Evolutionary conservation across 2,113 vertebrate genomes (phyloP).

Genomic region (Lamprologus lemairii): DNA sequence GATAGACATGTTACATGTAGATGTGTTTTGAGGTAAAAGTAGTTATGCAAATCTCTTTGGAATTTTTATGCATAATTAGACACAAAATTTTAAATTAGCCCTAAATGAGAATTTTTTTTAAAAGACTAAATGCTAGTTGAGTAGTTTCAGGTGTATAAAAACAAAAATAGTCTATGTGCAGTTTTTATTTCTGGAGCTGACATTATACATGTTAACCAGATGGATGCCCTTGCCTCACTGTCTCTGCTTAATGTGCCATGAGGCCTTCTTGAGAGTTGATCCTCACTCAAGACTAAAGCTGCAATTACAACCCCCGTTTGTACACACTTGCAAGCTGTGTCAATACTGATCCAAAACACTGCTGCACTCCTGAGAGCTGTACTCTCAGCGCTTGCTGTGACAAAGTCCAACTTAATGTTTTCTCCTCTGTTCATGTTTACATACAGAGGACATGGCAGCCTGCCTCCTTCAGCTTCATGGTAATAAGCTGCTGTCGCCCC

Average conservation of each 20-base stretch:
- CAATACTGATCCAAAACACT: not conserved
- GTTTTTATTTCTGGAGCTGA: not conserved
- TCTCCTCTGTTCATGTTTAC: conserved; percentile 5
- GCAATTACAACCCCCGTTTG: conserved; percentile 19
- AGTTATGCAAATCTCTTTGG: not conserved
- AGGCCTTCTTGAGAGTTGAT: conserved; percentile 21
- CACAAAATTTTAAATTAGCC: not conserved
- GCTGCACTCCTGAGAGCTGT: conserved; percentile 2
- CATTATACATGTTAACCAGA: conserved; percentile 17
- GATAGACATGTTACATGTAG: conserved; percentile 52
- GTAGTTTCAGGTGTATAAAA: not conserved
- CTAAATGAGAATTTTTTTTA: not conserved
- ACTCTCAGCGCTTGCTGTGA: not conserved
- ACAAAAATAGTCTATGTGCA: not conserved
- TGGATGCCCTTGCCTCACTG: not conserved
- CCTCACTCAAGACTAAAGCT: conserved; percentile 29
- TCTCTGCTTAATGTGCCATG: conserved; percentile 24
- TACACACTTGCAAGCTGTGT: conserved; percentile 15
- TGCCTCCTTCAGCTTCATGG: not conserved
- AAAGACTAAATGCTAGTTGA: not conserved
- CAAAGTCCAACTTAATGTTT: not conserved
- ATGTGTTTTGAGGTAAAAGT: conserved; percentile 68
- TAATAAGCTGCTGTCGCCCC: conserved; percentile 51
- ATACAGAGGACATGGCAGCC: not conserved
- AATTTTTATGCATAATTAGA: not conserved